phyloP scores from a whole-genome alignment of 2,113 vertebrate genomes.

The Takifugu bimaculatus region DNA sequence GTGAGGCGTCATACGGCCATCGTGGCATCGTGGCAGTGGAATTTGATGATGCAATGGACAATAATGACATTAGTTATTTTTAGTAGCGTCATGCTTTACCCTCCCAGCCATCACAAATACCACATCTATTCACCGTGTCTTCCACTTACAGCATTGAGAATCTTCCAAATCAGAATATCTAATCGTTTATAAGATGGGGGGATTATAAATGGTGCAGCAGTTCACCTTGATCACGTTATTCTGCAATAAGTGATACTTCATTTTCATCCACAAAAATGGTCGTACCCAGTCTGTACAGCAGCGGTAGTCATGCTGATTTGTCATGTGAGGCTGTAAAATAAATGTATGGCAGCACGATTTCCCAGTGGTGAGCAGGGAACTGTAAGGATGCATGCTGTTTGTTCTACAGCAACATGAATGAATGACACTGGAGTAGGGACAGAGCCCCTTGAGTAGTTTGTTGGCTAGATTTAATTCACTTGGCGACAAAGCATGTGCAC shows the following conservation, averaged over 20 bases:
- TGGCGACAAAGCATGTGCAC: constrained; percentile 32
- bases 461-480: constrained; percentile 58
- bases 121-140: too few species aligned
- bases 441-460: constrained; percentile 44
- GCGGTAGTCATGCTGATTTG: background rate
- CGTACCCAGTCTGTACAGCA: background rate
- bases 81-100: too few species aligned
- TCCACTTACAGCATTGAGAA: too few species aligned
- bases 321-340: background rate
- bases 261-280: background rate
- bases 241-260: background rate
- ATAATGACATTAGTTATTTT: constrained; percentile 18
- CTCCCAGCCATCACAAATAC: too few species aligned
- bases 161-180: too few species aligned
- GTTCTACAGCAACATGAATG: constrained; percentile 35
- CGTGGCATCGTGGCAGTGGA: constrained; percentile 8
- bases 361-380: too few species aligned
- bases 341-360: background rate
- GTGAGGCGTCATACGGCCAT: constrained; percentile 63
- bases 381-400: background rate
- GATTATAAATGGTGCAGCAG: too few species aligned
- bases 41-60: constrained; percentile 5
- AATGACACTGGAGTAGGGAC: constrained; percentile 12
- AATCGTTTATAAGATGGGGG: too few species aligned
- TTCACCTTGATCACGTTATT: background rate